Conservation (phyloP, 1,140 invertebrate species). For the Macrobrachium nipponense region DNA sequence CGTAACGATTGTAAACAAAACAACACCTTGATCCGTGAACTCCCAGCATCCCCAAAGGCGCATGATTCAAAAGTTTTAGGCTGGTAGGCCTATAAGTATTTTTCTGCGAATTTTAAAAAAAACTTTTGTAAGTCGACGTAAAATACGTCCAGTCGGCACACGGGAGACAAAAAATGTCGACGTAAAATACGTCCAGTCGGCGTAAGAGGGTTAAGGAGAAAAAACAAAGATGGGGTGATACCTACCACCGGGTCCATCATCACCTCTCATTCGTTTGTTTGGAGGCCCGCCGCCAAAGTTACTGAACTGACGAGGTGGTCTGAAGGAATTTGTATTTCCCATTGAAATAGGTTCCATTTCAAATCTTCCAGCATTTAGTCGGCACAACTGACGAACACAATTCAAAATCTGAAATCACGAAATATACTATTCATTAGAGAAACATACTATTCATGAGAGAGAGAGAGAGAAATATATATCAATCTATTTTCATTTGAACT, state of each 20-base stretch:
- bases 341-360: constrained; percentile 73
- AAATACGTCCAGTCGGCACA: no score
- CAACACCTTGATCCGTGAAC: no score
- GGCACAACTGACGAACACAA: constrained; percentile 78
- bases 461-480: constrained; percentile 69
- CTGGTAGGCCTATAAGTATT: no score
- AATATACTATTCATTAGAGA: not conserved
- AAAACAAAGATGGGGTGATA: not conserved
- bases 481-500: constrained; percentile 59
- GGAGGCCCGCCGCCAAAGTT: constrained; percentile 43
- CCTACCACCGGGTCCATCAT: constrained; percentile 27
- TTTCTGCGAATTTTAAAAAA: no score
- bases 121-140: no score
- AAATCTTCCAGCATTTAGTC: constrained; percentile 79
- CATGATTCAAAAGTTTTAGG: no score
- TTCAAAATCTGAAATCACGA: constrained; percentile 70
- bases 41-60: no score
- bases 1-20: no score
- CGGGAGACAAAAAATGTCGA: no score
- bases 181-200: no score
- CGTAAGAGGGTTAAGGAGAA: not conserved
- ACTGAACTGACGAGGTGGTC: constrained; percentile 39
- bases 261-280: constrained; percentile 52
- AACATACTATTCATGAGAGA: no score
- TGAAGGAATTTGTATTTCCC: constrained; percentile 32